Conservation (phyloP, 2,888 invertebrate species). For the Habroteleia sp. region DNA sequence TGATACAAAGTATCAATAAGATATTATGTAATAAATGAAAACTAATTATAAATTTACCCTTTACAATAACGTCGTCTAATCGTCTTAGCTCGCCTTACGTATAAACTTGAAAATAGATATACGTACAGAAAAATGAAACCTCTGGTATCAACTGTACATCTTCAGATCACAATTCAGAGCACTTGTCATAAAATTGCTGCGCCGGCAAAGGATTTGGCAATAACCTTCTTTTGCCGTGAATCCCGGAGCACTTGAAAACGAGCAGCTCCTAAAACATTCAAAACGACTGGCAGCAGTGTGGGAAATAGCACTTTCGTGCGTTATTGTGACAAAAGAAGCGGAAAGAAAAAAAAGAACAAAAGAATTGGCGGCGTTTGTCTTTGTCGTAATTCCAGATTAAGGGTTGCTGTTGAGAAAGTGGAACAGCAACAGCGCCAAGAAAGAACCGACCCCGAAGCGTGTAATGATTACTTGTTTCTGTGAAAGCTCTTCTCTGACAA, state of each 20-base stretch:
- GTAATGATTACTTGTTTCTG: conserved; percentile 57
- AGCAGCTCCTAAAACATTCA: conserved; percentile 57
- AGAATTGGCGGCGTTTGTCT: conserved; percentile 36
- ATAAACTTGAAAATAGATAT: conserved; percentile 42
- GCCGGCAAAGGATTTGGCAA: conserved; percentile 63
- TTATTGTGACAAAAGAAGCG: conserved; percentile 32
- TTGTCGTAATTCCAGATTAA: conserved; percentile 53
- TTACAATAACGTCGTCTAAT: conserved; percentile 34
- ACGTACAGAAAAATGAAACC: conserved; percentile 36
- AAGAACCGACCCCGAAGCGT: conserved; percentile 40
- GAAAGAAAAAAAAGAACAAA: conserved; percentile 17
- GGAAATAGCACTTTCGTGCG: conserved; percentile 51
- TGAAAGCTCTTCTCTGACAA: conserved; percentile 27
- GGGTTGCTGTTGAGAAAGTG: conserved; percentile 45
- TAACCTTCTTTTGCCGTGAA: conserved; percentile 53
- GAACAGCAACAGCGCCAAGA: conserved; percentile 35
- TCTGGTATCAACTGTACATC: conserved; percentile 37
- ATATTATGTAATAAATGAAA: too few relatives aligned
- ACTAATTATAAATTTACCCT: too few relatives aligned
- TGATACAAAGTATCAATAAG: too few relatives aligned
- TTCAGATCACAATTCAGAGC: conserved; percentile 60
- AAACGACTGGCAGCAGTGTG: conserved; percentile 45
- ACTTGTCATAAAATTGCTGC: conserved; percentile 62
- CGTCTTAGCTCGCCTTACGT: conserved; percentile 39
- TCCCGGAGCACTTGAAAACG: conserved; percentile 50